Evolutionary conservation across 2,888 invertebrate genomes (phyloP), one percentile per base, ranked within the genome.

Genomic region (Tryphoninae sp.): DNA sequence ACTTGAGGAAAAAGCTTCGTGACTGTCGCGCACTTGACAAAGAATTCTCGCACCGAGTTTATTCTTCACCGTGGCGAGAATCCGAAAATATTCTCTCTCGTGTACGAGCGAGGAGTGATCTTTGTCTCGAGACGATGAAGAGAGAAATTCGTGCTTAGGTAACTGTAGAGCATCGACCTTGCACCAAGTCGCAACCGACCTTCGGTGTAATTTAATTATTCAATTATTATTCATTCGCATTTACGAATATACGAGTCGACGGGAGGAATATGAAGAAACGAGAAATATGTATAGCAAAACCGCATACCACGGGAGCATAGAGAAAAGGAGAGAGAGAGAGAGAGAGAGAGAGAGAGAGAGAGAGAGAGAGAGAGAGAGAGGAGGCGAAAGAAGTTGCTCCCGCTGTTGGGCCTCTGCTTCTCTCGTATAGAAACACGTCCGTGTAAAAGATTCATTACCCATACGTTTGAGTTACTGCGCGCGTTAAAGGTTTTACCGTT

Each of bases 401-500:
- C 49, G 49, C 62, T 33, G 33, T 42, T 53, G 53, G 40, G 33
- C 72, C 59, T 45, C n/a, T 6, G 16, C 19, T 40, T 62, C 9
- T 55, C 16, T 11, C 58, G 3, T 45, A 26, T 55, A 74, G 73
- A 42, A 33, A 33, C 33, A 64, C 55, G 64, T 74, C 64, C 55
- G 42, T 58, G 42, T 22, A 45, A 13, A 65, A 74, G 74, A 65
- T 74, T 74, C 74, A 74, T 74, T 74, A 58, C 65, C 65, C 74
- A 58, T 74, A 74, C 64, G 58, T 74, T 65, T 74, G 74, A 74
- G 74, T 74, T 74, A 74, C 74, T 42, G 74, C 74, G 40, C 74
- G n/a, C 65, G 42, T 22, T 55, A 74, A 74, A 65, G 74, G 58
- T 74, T 74, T 74, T 65, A 74, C 74, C 74, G 74, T 45, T 74